Conservation (phyloP, 2,888 invertebrate genomes). For the Thymelicus acteon region DNA sequence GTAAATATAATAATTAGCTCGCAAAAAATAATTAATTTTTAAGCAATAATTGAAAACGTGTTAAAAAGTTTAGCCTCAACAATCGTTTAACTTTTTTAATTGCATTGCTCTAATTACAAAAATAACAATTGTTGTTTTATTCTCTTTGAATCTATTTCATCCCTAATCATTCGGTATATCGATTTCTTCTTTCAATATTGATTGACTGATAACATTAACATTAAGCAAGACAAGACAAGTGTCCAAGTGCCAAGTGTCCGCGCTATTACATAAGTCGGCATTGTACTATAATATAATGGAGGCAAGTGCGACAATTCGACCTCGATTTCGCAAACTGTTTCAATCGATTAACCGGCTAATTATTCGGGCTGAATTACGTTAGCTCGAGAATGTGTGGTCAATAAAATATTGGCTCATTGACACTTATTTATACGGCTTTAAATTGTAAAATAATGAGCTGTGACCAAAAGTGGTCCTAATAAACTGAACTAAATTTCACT, state of each 20-base stretch:
- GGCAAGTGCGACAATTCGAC: slow-evolving; percentile 49
- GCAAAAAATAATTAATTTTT: background rate
- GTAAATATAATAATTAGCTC: background rate
- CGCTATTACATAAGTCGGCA: slow-evolving; percentile 55
- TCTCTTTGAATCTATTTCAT: slow-evolving; percentile 18
- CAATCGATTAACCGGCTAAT: slow-evolving; percentile 51
- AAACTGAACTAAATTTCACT: background rate
- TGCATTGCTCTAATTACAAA: background rate
- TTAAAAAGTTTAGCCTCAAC: background rate
- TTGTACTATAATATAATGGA: slow-evolving; percentile 46
- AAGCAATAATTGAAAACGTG: slow-evolving; percentile 1
- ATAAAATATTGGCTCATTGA: slow-evolving; percentile 30
- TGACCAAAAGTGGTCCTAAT: background rate
- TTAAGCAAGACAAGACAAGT: slow-evolving; percentile 44
- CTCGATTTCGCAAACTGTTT: slow-evolving; percentile 54
- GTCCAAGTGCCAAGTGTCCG: slow-evolving; percentile 42
- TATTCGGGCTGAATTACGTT: slow-evolving; percentile 42
- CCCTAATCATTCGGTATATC: slow-evolving; percentile 39
- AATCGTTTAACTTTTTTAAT: background rate
- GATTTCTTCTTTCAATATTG: slow-evolving; percentile 56
- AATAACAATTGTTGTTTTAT: background rate
- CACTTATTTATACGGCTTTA: slow-evolving; percentile 27
- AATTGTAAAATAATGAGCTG: slow-evolving; percentile 15
- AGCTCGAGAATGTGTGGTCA: slow-evolving; percentile 12
- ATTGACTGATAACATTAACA: slow-evolving; percentile 47